These are phyloP conservation scores for Yponomeuta plumbellus DNA, from an alignment of 2,888 invertebrate genomes.

Conservation along the genomic window DNA sequence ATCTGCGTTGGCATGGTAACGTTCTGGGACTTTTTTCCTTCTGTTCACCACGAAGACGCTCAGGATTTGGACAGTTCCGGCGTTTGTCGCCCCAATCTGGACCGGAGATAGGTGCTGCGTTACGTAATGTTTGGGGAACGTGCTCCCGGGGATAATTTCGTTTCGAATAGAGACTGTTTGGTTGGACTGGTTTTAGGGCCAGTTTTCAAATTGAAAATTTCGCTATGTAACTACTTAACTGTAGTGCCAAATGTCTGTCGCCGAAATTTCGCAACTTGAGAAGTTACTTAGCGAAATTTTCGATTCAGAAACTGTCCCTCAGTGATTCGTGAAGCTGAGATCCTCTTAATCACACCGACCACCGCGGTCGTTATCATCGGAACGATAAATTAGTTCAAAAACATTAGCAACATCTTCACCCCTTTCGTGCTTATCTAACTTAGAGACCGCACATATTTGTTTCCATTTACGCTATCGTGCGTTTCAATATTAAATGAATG, in stretches of 20 bases:
- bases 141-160: background rate
- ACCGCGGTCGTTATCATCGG: background rate
- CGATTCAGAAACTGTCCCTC: no score
- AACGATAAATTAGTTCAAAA: background rate
- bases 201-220: no score
- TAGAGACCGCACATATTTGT: background rate
- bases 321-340: no score
- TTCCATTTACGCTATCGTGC: conserved; percentile 5
- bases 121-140: conserved; percentile 38
- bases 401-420: conserved; percentile 3
- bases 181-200: background rate
- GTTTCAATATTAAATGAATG: conserved; percentile 3
- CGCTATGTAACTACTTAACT: no score
- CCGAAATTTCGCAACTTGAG: no score
- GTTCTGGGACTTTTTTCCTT: conserved; percentile 28
- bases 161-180: background rate
- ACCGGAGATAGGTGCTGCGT: conserved; percentile 59
- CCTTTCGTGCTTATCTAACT: background rate
- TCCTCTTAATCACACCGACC: no score
- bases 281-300: no score
- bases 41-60: conserved; percentile 35
- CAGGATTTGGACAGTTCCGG: conserved; percentile 44
- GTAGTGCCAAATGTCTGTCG: no score
- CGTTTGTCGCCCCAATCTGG: conserved; percentile 50
- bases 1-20: conserved; percentile 68